A percentile compares a stretch with the other conserved stretches of the same genome.
Evolutionary conservation across 2,113 vertebrate species (phyloP).

Genomic region (Upupa epops): DNA sequence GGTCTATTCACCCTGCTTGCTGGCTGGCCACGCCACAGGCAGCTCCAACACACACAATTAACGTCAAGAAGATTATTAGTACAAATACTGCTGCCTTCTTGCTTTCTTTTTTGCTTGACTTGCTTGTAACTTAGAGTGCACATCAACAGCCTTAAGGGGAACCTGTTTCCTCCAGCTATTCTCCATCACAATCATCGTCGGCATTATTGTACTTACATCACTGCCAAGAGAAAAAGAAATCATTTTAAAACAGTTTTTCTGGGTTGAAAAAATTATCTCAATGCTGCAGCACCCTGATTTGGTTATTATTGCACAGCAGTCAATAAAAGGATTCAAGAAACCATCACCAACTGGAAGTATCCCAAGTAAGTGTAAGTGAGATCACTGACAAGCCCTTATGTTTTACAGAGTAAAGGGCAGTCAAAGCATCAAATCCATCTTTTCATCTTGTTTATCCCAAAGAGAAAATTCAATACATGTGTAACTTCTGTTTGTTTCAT

Average conservation of each 20-base stretch:
- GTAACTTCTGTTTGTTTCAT: slow-evolving; percentile 3
- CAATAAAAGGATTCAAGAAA: background rate
- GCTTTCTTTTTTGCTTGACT: background rate
- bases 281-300: background rate
- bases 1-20: background rate
- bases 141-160: background rate
- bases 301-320: background rate
- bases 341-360: background rate
- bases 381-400: background rate
- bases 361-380: background rate
- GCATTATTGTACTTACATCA: background rate
- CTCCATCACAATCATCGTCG: background rate
- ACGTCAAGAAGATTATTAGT: background rate
- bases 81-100: background rate
- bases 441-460: slow-evolving; percentile 15
- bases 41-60: background rate
- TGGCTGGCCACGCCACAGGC: background rate
- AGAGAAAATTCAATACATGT: background rate
- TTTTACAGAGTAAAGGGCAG: background rate
- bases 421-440: background rate
- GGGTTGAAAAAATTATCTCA: background rate
- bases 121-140: accelerated
- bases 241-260: background rate
- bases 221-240: background rate
- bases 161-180: background rate